Conservation (phyloP, 2,797 vertebrate species). For the Phrynocephalus vlangalii region DNA sequence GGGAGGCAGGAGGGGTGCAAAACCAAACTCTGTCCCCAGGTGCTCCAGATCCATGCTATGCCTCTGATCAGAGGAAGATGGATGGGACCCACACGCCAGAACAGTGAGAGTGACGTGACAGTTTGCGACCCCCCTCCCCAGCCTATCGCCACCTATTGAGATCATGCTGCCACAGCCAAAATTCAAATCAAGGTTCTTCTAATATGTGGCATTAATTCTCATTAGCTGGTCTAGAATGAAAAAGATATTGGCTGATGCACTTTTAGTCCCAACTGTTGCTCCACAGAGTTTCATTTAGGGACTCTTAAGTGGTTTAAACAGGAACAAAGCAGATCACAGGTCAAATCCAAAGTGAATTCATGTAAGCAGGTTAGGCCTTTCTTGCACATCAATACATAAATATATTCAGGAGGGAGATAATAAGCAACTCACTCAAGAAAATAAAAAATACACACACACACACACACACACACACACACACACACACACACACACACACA, state of each 20-base stretch:
- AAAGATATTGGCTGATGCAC: not conserved
- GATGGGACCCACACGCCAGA: too few species aligned
- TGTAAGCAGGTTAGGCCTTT: not conserved
- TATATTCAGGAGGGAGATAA: not conserved
- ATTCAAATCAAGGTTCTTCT: not conserved
- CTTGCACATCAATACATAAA: not conserved
- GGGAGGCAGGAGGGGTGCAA: too few species aligned
- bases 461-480: too few species aligned
- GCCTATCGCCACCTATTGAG: not conserved
- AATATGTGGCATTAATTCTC: not conserved
- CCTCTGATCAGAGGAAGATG: too few species aligned
- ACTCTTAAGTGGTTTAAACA: not conserved
- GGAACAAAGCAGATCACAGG: not conserved
- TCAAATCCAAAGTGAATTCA: not conserved
- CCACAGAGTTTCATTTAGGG: not conserved
- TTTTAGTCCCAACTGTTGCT: not conserved
- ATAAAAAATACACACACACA: not conserved
- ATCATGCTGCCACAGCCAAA: not conserved
- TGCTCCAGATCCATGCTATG: too few species aligned
- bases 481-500: too few species aligned
- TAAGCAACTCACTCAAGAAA: not conserved
- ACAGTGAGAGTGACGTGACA: too few species aligned
- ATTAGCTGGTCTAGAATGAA: not conserved
- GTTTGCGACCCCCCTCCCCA: too few species aligned
- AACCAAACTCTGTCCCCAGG: too few species aligned